Conservation (phyloP, 2,113 vertebrate genomes). For the Silurus glanis region DNA sequence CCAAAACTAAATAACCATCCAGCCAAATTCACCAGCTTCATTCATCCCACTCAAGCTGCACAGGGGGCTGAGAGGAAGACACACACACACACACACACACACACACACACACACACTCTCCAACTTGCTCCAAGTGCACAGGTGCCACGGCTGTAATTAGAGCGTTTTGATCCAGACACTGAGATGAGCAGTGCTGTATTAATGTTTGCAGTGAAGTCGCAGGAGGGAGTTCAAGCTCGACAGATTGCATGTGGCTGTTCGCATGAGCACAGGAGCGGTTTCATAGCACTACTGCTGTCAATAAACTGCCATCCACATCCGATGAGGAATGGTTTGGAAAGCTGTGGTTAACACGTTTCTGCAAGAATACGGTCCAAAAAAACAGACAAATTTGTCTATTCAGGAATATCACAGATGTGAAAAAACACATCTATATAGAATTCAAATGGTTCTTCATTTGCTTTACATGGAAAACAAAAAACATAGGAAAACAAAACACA, state of each 20-base stretch:
- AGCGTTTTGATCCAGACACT: conserved; percentile 7
- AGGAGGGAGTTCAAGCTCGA: conserved; percentile 5
- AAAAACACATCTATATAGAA: background rate
- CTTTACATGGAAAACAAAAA: background rate
- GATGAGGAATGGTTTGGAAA: background rate
- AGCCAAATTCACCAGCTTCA: conserved; percentile 1
- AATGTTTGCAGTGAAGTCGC: conserved; percentile 17
- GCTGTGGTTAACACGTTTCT: background rate
- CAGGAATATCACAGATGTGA: background rate
- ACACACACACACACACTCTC: no score
- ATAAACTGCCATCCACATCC: background rate
- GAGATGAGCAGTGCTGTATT: conserved; percentile 24
- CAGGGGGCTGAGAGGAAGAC: conserved; percentile 43
- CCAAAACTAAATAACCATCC: conserved; percentile 55
- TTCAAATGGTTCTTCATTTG: background rate
- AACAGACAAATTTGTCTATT: background rate
- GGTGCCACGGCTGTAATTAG: conserved; percentile 27
- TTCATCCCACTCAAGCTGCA: conserved; percentile 55
- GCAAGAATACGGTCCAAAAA: background rate
- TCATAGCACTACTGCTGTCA: background rate
- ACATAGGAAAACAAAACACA: background rate
- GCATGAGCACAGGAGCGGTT: background rate
- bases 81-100: conserved; percentile 1
- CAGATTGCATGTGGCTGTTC: background rate
- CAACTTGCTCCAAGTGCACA: conserved; percentile 38